Conservation (phyloP, 64 coral and sea anemone species). For the Pocillopora verrucosa region DNA sequence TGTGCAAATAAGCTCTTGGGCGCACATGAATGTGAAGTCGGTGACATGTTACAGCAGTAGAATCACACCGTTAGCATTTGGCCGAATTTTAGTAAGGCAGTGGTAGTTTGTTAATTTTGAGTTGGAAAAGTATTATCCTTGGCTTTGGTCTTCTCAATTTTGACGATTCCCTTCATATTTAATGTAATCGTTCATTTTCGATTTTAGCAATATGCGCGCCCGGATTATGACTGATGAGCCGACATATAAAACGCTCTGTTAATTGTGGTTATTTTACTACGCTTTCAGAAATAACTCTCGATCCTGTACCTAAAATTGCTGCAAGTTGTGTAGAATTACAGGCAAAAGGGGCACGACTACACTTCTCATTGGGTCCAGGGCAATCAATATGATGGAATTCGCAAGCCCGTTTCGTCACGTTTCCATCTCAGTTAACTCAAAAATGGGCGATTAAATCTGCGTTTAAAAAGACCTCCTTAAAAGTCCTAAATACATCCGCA, state of each 20-base stretch:
- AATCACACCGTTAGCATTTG: constrained; percentile 12
- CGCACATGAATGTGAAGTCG: constrained; percentile 52
- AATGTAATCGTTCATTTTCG: constrained; percentile 81
- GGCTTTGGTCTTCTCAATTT: neutral
- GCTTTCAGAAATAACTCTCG: neutral
- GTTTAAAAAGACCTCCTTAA: constrained; percentile 31
- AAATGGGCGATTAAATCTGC: constrained; percentile 55
- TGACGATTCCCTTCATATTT: constrained; percentile 58
- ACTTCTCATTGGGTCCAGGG: constrained; percentile 24
- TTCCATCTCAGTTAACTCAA: constrained; percentile 48
- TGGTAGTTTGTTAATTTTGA: neutral
- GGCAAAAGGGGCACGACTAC: neutral
- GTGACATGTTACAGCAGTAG: constrained; percentile 21
- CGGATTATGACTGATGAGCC: constrained; percentile 25
- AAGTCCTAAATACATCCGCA: neutral
- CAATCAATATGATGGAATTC: constrained; percentile 57
- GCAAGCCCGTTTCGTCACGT: constrained; percentile 40
- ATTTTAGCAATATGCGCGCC: constrained; percentile 66
- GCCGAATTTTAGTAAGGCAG: constrained; percentile 3
- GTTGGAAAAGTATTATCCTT: neutral
- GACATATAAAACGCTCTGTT: neutral
- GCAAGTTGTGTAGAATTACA: neutral
- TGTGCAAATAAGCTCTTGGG: constrained; percentile 43
- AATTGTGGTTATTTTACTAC: constrained; percentile 43
- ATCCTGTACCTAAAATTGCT: neutral